Evolutionary conservation across 2,888 invertebrate species (phyloP), one percentile per base, ranked within the genome.

Genomic region (Phyllotreta cruciferae): DNA sequence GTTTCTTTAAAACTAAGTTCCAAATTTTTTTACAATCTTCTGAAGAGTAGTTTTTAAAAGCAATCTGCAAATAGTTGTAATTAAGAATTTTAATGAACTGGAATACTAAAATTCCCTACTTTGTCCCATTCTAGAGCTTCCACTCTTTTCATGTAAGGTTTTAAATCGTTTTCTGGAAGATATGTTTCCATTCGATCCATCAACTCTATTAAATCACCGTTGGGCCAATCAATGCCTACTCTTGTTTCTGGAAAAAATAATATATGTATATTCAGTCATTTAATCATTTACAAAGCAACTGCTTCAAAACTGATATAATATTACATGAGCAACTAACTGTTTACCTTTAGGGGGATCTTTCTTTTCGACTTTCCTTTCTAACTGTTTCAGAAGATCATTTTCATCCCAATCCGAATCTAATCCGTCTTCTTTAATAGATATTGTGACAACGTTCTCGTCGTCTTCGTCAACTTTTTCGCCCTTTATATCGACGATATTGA

Each of bases 11-110:
- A 11, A 84, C 74, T 10, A 76, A 69, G 6, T 72, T 70, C 85
- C 85, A 85, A 58, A 82, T 82, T 24, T 78, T 76, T 68, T 82
- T 82, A 71, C 86, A 86, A 9, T 85, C 81, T 7, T 79, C 79
- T 9, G 80, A 77, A 1, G 82, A 71, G 70, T 84, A 84, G 53
- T 78, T 70, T 41, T 80, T 81, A 73, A 86, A 85, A 53, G 79
- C 74, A 62, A 84, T 76, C 82, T 82, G 69, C 39, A 70, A 70
- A 60, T 49, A 24, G 56, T 44, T 34, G 34, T 50, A 37, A 54
- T 11, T 14, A 35, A 50, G 39, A 39, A 24, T 41, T 44, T 14
- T 50, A 42, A 44, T 62, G 53, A 39, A 57, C 36, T 38, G 5
- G 57, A 41, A n/a, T 36, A 54, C 63, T 53, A 56, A 60, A 42